Percentiles rank a stretch among this genome's conserved stretches.
Evolutionary conservation across 2,113 vertebrate species (phyloP).

Genomic region (Nibea albiflora): DNA sequence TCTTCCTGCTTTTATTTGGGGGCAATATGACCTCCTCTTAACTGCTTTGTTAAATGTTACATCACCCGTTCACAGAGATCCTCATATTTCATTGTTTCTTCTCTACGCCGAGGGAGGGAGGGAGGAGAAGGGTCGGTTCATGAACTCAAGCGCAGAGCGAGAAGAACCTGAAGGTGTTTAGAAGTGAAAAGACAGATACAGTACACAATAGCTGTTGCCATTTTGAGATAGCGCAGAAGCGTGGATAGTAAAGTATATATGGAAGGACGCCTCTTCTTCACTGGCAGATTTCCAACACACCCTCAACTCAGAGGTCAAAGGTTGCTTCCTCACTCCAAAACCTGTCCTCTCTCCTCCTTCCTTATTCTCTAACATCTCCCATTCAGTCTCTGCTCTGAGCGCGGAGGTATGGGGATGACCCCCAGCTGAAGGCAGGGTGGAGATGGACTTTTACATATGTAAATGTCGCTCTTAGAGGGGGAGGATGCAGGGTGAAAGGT

Average conservation of each 20-base stretch:
- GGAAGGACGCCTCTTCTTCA: not conserved
- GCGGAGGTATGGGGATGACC: slow-evolving; percentile 27
- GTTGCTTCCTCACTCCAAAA: slow-evolving; percentile 31
- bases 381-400: slow-evolving; percentile 45
- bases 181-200: slow-evolving; percentile 61
- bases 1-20: slow-evolving; percentile 77
- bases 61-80: slow-evolving; percentile 61
- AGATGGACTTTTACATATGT: slow-evolving; percentile 81
- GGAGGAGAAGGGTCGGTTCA: slow-evolving; percentile 6
- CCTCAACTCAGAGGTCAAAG: slow-evolving; percentile 46
- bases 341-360: slow-evolving; percentile 50
- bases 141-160: slow-evolving; percentile 44
- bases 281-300: slow-evolving; percentile 40
- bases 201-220: slow-evolving; percentile 52
- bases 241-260: not conserved
- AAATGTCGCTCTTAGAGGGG: slow-evolving; percentile 77
- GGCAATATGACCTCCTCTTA: slow-evolving; percentile 61
- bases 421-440: slow-evolving; percentile 43
- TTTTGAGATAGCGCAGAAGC: slow-evolving; percentile 58
- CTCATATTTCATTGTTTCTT: slow-evolving; percentile 70
- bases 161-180: slow-evolving; percentile 71
- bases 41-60: slow-evolving; percentile 67
- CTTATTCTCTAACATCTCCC: slow-evolving; percentile 49
- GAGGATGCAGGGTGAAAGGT: slow-evolving; percentile 81
- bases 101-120: not conserved